Evolutionary conservation across 2,797 vertebrate genomes (phyloP).

Genomic region (Labeo calbasu): DNA sequence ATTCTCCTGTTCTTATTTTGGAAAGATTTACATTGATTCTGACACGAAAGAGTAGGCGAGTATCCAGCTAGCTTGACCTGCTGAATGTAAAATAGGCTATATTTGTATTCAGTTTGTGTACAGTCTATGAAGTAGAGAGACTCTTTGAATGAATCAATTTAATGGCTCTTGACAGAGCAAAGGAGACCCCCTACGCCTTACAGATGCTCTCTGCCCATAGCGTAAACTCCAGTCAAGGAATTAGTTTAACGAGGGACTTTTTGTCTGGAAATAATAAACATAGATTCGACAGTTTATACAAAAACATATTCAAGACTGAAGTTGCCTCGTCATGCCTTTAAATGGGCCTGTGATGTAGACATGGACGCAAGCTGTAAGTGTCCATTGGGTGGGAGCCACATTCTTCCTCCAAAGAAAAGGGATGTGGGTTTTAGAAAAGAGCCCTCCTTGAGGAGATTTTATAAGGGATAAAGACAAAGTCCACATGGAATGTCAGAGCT

Average conservation of each 20-base stretch:
- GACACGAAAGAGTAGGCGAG: background rate
- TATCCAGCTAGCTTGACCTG: background rate
- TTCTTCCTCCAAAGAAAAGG: conserved; percentile 19
- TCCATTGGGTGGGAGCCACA: conserved; percentile 4
- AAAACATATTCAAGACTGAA: conserved; percentile 31
- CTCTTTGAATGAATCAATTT: conserved; percentile 12
- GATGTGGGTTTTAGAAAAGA: conserved; percentile 35
- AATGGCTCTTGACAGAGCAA: conserved; percentile 31
- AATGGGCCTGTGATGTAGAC: conserved; percentile 2
- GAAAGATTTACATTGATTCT: conserved; percentile 12
- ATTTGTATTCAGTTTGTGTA: conserved; percentile 29
- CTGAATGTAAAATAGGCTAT: conserved; percentile 7
- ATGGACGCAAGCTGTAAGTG: conserved; percentile 13
- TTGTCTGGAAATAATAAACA: conserved; percentile 24
- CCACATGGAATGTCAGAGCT: conserved; percentile 33
- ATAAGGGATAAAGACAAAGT: conserved; percentile 47
- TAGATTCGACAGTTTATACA: conserved; percentile 33
- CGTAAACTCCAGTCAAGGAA: conserved; percentile 16
- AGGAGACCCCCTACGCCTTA: conserved; percentile 10
- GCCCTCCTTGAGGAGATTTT: conserved; percentile 38
- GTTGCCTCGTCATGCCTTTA: conserved; percentile 22
- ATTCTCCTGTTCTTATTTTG: conserved; percentile 2
- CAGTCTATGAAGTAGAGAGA: conserved; percentile 9
- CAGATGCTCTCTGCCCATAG: conserved; percentile 22
- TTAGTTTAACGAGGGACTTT: conserved; percentile 22